Base-by-base conservation (phyloP, 2,888 invertebrate species). In the Lithophane leautieri region DNA sequence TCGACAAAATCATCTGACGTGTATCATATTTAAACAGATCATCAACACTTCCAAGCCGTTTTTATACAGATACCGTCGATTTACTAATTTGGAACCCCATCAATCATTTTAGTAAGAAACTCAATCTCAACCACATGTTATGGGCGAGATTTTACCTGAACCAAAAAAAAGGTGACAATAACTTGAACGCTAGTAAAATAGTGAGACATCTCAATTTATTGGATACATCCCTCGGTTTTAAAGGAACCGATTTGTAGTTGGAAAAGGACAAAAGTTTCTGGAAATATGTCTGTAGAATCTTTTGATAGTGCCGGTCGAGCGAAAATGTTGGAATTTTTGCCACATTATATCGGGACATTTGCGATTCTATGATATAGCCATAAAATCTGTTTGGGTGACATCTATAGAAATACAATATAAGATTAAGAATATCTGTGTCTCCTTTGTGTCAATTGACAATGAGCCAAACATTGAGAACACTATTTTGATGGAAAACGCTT, bases 161-260 rank as follows among this genome's bases (percentile, higher is more conserved):
- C 75, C 65, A 73, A 82, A 95, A 95, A 95, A 96, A 95, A 94
- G 91, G 92, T 93, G 93, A 94, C 94, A 95, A 94, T 94, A 93
- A 93, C 89, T 88, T 88, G 90, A 90, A 93, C 93, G 92, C 90
- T 90, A 92, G 93, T 94, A 92, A 94, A 93, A 91, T 94, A 91
- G 92, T 92, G 91, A 91, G 94, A 96, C 93, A 92, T 95, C 95
- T 96, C 94, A 95, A 95, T 96, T 95, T 95, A 95, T 94, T 92
- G 90, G 92, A 90, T 92, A 83, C 88, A 88, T 77, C 88, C 86
- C 84, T 81, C 86, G 84, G 74, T 79, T 85, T 87, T 83, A 86
- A 88, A 89, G 85, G 84, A 84, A 89, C 89, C 90, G 83, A 88
- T 88, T 88, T 88, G 88, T 88, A 88, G 81, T 86, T 82, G 67